Conservation (phyloP, 1,140 invertebrate species). For the Planococcus citri region DNA sequence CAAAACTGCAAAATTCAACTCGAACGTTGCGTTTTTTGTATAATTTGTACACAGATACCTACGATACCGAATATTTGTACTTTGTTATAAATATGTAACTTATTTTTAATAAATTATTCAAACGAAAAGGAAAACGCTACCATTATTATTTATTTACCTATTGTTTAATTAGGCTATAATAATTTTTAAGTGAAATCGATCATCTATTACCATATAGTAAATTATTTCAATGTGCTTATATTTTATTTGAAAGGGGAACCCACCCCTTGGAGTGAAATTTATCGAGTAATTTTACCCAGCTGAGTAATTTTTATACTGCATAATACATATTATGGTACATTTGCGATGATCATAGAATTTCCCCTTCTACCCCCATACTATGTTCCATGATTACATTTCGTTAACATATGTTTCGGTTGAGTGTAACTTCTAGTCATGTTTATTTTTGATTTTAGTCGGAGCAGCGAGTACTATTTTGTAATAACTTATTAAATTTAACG, state of each 20-base stretch:
- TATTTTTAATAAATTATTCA: conserved; percentile 3
- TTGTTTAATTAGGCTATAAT: background rate
- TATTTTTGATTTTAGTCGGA: conserved; percentile 3
- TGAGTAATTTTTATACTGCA: too few species aligned
- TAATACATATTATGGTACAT: too few species aligned
- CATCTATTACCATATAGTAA: conserved; percentile 2
- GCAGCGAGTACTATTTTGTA: background rate
- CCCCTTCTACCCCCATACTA: too few species aligned
- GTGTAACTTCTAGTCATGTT: conserved; percentile 19
- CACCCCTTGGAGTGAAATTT: too few species aligned
- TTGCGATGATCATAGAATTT: too few species aligned
- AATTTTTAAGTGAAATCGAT: background rate
- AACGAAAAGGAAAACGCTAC: background rate
- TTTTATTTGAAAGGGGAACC: background rate
- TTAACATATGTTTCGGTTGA: conserved; percentile 7
- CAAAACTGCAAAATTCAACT: background rate
- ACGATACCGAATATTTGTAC: background rate
- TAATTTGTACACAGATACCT: background rate
- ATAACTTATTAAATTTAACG: background rate
- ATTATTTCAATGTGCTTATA: background rate
- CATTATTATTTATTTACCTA: background rate
- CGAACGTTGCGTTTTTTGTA: background rate
- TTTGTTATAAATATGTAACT: background rate
- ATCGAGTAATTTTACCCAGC: too few species aligned
- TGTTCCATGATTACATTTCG: background rate